A percentile compares a stretch with the other conserved stretches of the same genome.
Evolutionary conservation across 1,140 invertebrate species (phyloP).

Genomic region (Diuraphis noxia): DNA sequence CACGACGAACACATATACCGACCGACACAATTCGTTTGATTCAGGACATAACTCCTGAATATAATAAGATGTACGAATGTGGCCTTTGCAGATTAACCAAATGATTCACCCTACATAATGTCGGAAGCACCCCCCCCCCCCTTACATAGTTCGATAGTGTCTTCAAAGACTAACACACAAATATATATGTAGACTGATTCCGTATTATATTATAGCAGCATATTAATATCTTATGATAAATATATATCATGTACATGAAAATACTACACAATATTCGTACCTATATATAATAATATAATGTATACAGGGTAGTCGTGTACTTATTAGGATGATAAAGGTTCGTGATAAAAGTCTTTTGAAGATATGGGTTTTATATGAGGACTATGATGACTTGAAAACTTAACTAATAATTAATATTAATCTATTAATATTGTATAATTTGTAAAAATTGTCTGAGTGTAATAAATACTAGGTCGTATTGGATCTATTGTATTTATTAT

Average conservation of each 20-base stretch:
- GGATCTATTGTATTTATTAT: too few species aligned
- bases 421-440: neutral
- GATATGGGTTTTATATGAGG: neutral
- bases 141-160: neutral
- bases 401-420: neutral
- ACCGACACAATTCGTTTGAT: neutral
- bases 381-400: neutral
- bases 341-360: neutral
- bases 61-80: neutral
- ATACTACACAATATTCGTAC: neutral
- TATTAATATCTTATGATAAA: constrained; percentile 2
- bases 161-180: neutral
- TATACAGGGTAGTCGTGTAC: neutral
- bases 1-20: neutral
- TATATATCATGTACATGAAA: neutral
- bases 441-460: neutral
- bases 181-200: neutral
- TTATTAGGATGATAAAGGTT: neutral
- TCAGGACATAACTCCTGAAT: neutral
- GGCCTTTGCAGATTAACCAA: neutral
- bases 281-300: too few species aligned
- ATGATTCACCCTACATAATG: neutral
- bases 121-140: neutral
- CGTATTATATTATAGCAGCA: neutral
- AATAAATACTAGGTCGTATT: too few species aligned